Conservation (phyloP, 2,888 invertebrate species). For the Hyles lineata region DNA sequence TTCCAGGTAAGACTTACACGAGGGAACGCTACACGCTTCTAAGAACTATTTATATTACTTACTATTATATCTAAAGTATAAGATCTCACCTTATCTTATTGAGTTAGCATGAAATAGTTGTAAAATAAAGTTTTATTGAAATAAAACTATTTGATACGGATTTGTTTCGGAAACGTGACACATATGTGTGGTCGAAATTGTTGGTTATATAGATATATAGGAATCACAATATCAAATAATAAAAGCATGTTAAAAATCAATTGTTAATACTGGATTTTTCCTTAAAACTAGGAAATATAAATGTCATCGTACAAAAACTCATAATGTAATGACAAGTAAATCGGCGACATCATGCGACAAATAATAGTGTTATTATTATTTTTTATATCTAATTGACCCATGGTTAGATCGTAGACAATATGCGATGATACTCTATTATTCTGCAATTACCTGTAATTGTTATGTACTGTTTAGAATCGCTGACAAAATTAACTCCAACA, state of each 20-base stretch:
- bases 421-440: slow-evolving; percentile 26
- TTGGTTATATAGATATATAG: too few relatives aligned
- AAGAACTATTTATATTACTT: too few relatives aligned
- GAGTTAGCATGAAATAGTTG: too few relatives aligned
- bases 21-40: too few relatives aligned
- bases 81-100: too few relatives aligned
- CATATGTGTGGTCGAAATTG: too few relatives aligned
- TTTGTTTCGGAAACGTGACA: too few relatives aligned
- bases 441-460: slow-evolving; percentile 12
- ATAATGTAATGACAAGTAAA: not conserved
- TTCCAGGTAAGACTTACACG: too few relatives aligned
- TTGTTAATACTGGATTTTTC: not conserved
- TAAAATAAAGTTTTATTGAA: too few relatives aligned
- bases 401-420: slow-evolving; percentile 15
- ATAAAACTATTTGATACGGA: too few relatives aligned
- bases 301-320: not conserved
- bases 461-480: not conserved
- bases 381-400: not conserved
- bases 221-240: too few relatives aligned
- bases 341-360: not conserved
- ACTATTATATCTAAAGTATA: too few relatives aligned
- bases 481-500: not conserved
- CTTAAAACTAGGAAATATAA: not conserved
- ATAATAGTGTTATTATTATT: not conserved
- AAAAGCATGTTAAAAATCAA: not conserved